These are phyloP conservation scores for Aphidius ervi DNA, from an alignment of 1,140 invertebrate genomes.

Conservation along the genomic window DNA sequence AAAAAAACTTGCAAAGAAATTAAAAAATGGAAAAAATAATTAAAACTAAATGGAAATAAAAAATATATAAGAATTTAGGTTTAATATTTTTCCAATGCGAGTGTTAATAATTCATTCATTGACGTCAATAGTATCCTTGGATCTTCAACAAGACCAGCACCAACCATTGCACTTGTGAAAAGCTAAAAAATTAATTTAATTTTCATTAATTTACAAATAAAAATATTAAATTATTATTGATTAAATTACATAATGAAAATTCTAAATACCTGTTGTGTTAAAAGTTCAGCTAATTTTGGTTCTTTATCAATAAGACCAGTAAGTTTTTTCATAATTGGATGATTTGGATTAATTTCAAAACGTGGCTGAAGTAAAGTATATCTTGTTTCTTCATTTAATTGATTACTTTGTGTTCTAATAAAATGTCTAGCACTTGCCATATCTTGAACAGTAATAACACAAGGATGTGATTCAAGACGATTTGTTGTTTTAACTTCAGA, in stretches of 20 bases:
- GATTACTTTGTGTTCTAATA: constrained; percentile 81
- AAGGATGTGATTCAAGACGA: constrained; percentile 83
- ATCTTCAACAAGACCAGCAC: constrained; percentile 91
- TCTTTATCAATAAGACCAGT: constrained; percentile 69
- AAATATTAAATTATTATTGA: too few species aligned
- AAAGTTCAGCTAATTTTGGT: constrained; percentile 74
- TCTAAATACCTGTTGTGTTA: constrained; percentile 77
- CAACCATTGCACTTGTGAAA: constrained; percentile 92
- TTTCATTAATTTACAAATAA: constrained; percentile 4
- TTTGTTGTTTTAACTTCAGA: constrained; percentile 77
- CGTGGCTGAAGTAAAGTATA: constrained; percentile 85
- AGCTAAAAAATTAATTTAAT: constrained; percentile 58
- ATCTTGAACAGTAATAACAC: constrained; percentile 89
- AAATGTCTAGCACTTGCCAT: constrained; percentile 95
- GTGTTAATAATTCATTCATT: constrained; percentile 82
- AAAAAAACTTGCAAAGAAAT: too few species aligned
- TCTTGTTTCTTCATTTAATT: constrained; percentile 79
- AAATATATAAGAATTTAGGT: not conserved
- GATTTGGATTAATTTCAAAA: constrained; percentile 90
- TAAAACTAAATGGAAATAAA: too few species aligned
- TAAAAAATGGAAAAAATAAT: too few species aligned
- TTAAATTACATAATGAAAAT: not conserved
- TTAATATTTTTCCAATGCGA: constrained; percentile 79
- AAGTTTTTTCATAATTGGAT: constrained; percentile 89
- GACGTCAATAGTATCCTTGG: constrained; percentile 76